phyloP scores from a whole-genome alignment of 2,888 invertebrate genomes.

The Steinernema hermaphroditum region DNA sequence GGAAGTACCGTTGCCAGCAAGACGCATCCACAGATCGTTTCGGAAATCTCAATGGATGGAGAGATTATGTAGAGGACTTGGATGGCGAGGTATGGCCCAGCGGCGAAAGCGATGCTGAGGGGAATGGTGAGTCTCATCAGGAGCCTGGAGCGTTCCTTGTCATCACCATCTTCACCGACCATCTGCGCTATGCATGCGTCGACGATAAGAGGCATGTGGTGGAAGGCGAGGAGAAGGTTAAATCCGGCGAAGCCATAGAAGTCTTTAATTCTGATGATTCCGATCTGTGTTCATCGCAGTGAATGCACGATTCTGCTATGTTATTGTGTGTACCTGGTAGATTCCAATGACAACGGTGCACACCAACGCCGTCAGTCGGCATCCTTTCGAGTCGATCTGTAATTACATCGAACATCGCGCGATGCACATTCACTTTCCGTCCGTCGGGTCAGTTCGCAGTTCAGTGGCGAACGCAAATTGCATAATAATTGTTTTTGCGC shows the following conservation, averaged over 20 bases:
- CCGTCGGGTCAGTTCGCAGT: not conserved
- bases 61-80: constrained; percentile 52
- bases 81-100: constrained; percentile 56
- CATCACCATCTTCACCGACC: constrained; percentile 54
- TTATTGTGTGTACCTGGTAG: constrained; percentile 42
- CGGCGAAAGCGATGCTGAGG: constrained; percentile 54
- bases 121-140: constrained; percentile 57
- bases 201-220: constrained; percentile 56
- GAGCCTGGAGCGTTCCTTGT: constrained; percentile 51
- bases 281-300: constrained; percentile 34
- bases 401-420: constrained; percentile 30
- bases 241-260: constrained; percentile 43
- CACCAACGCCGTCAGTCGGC: constrained; percentile 47
- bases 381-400: constrained; percentile 54
- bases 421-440: constrained; percentile 18
- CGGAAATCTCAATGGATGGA: constrained; percentile 45
- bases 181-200: constrained; percentile 50
- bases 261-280: constrained; percentile 39
- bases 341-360: constrained; percentile 39
- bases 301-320: too few species aligned
- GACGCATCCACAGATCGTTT: constrained; percentile 47
- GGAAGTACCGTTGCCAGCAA: constrained; percentile 48
- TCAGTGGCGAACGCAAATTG: constrained; percentile 7
- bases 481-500: constrained; percentile 15
- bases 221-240: constrained; percentile 48